phyloP scores from a whole-genome alignment of 2,113 vertebrate species.

The Camarhynchus parvulus region DNA sequence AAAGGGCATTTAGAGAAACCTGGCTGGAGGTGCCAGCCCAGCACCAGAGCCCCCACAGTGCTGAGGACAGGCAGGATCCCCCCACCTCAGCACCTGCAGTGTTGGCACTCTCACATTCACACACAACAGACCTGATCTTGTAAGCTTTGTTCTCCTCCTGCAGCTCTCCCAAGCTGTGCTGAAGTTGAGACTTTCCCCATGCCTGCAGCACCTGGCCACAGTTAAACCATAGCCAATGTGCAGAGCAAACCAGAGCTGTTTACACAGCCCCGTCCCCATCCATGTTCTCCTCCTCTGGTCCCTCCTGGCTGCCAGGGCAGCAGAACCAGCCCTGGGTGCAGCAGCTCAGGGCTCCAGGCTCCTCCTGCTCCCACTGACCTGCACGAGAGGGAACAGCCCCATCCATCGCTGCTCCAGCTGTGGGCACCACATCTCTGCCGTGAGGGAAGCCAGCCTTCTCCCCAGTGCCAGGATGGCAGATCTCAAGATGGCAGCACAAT shows the following conservation, averaged over 20 bases:
- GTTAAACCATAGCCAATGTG: background rate
- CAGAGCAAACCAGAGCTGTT: background rate
- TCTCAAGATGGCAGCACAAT: background rate
- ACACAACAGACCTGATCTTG: background rate
- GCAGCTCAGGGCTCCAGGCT: background rate
- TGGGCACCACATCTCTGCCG: background rate
- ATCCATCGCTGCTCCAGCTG: background rate
- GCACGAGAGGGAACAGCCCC: accelerated
- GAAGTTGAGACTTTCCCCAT: background rate
- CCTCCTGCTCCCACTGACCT: background rate
- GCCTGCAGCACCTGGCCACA: background rate
- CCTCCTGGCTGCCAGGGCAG: background rate
- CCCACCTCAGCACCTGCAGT: background rate
- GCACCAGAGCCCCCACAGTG: accelerated
- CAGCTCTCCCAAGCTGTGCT: background rate
- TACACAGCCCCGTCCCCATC: background rate
- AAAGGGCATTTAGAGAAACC: background rate
- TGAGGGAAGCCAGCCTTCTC: background rate
- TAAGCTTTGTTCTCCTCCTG: background rate
- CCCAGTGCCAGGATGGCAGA: background rate
- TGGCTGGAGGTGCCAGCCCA: background rate
- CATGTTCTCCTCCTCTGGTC: background rate
- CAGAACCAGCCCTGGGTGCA: background rate
- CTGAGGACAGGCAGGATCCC: background rate
- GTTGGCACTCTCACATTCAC: background rate